Base-by-base conservation (phyloP, 2,888 invertebrate genomes). In the Drosophila niveifrons region DNA sequence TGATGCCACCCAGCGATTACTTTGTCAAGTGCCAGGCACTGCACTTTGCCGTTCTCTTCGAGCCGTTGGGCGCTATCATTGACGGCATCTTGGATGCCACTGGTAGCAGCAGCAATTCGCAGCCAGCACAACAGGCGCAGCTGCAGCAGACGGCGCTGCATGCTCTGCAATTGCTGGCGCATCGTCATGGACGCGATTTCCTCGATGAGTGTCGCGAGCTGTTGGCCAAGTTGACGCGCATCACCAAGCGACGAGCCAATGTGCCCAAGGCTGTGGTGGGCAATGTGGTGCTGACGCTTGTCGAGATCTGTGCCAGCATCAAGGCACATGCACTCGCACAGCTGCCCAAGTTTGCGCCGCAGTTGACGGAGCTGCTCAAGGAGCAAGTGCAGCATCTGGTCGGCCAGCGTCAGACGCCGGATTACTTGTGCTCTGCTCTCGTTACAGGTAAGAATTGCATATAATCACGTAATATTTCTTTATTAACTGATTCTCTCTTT, bases 71-170 rank as follows among this genome's bases (percentile, higher is more conserved):
- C 10, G 92, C 93, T 39, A 94, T 96, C 13, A 93, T 96, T 0
- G 93, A 94, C 79, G 92, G 93, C 0, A 93, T 94, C 9, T 92
- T 94, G 46, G 90, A 90, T 6, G 34, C 18, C 4, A 4, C 48
- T 0, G 90, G 58, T 11, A 52, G 87, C 75, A 72, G 96, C 96
- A 83, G 89, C 94, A 11, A 36, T 36, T 11, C 36, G 4, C 36
- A 36, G n/a, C 36, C 36, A 3, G 47, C 77, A 0, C 83, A 86
- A 34, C 80, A 82, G 31, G 83, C 83, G 1, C 86, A 83, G 48
- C 95, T 96, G 73, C 95, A 97, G 81, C 98, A 98, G 93, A 96
- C 96, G 0, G 96, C 97, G 0, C 93, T 98, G 29, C 94, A 97
- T 46, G 96, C 96, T 0, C 91, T 98, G 47, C 98, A 98, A 91